Evolutionary conservation across 2,888 invertebrate genomes (phyloP), one percentile per base, ranked within the genome.

Genomic region (Scaptomyza tumidula): DNA sequence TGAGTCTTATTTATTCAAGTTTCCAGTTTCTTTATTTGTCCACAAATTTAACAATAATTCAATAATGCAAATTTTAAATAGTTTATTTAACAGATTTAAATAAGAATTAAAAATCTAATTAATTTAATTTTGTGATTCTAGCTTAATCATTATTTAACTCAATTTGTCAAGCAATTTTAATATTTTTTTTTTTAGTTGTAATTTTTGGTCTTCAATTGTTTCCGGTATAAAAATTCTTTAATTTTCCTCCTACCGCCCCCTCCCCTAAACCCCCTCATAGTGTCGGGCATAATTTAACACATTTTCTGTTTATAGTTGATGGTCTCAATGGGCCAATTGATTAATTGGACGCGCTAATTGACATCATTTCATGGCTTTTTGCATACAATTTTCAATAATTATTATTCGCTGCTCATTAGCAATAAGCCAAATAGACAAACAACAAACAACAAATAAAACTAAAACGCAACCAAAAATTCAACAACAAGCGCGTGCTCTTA

Each of bases 291-390:
- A 7, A 35, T 43, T 61, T 43, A 44, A 10, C 57, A 53, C 33
- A 16, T 46, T 46, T 19, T 14, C 31, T 31, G 37, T 7, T 41
- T n/a, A 37, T n/a, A 37, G 55, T 48, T 58, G 49, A 50, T 48
- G 35, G 7, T 19, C 45, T 44, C 65, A 49, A 63, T 60, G 50
- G 61, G 41, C 49, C 59, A 66, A 63, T 60, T 76, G 57, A 76
- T 76, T 71, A 75, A 76, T 75, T 75, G 48, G 29, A 19, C 14
- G 29, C 39, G 60, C 44, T 43, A 59, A 73, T 74, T 69, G 60
- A 57, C 63, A 74, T 62, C 11, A 56, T 68, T 68, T 68, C 46
- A 68, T 52, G 43, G 46, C 29, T 31, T 43, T 72, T 55, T 61
- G 67, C 31, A 55, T 35, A 67, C 9, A 44, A 58, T 59, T 63